These are phyloP conservation scores for Australoheros scitulus DNA, from an alignment of 2,113 vertebrate species.

Conservation along the genomic window DNA sequence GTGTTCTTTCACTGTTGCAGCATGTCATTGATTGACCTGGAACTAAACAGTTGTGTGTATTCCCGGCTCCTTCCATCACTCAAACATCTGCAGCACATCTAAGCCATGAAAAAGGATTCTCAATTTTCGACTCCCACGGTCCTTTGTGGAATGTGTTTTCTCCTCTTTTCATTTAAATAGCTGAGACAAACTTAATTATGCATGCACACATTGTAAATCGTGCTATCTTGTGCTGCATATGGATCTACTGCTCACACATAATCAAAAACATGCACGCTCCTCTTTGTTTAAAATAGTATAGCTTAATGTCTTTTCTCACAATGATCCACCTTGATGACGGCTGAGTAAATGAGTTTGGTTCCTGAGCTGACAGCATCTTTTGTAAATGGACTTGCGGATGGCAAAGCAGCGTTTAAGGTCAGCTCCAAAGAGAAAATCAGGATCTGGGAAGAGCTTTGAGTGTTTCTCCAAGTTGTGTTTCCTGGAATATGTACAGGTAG, in stretches of 20 bases:
- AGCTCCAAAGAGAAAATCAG: constrained; percentile 18
- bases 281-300: background rate
- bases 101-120: constrained; percentile 65
- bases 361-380: background rate
- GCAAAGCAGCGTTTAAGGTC: constrained; percentile 32
- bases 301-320: background rate
- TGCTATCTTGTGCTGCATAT: constrained; percentile 17
- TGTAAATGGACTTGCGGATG: background rate
- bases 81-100: constrained; percentile 44
- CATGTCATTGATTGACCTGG: constrained; percentile 15
- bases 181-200: constrained; percentile 56
- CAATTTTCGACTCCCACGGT: constrained; percentile 35
- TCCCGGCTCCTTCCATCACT: constrained; percentile 17
- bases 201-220: constrained; percentile 27
- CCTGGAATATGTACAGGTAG: constrained; percentile 41
- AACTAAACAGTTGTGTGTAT: constrained; percentile 21
- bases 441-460: constrained; percentile 2
- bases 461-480: constrained; percentile 20
- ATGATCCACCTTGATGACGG: background rate
- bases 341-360: constrained; percentile 17
- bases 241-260: background rate
- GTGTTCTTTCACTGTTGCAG: background rate
- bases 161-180: constrained; percentile 43
- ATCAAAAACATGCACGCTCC: background rate
- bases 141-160: constrained; percentile 49